These are phyloP conservation scores for Oscarella lobularis DNA, from an alignment of 37 sponge, comb jelly and placozoan species.

Conservation along the genomic window DNA sequence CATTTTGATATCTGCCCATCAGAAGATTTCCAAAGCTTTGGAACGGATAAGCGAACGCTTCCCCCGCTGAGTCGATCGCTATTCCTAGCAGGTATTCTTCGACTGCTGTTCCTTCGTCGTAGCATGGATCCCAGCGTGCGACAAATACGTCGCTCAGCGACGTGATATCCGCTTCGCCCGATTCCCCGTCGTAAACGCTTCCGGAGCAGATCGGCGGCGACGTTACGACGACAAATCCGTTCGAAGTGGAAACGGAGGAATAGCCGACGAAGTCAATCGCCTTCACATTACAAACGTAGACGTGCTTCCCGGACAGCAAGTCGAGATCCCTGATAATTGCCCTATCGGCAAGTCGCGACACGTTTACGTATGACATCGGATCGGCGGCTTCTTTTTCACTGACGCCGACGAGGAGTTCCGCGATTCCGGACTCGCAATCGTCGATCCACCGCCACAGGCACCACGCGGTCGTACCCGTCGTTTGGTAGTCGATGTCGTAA, in stretches of 20 bases:
- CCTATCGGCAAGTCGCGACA: not conserved
- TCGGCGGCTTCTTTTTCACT: not conserved
- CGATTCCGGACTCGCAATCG: not conserved
- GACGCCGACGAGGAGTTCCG: not conserved
- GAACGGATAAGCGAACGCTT: not conserved
- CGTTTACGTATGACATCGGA: not conserved
- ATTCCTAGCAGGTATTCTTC: not conserved
- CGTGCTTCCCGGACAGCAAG: not conserved
- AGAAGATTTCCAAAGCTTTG: not conserved
- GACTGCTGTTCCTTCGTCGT: not conserved
- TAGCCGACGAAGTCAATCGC: not conserved
- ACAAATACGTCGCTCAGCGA: no score
- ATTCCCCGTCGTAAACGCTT: not conserved
- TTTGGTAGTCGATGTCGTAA: not conserved
- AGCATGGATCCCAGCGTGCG: conserved; percentile 2
- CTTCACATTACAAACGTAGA: not conserved
- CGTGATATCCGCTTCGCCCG: no score
- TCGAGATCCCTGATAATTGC: not conserved
- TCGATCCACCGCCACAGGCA: not conserved
- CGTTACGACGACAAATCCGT: not conserved
- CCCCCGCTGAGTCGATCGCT: not conserved
- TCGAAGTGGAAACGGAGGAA: not conserved
- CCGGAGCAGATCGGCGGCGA: not conserved
- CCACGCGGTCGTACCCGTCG: not conserved
- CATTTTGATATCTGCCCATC: not conserved